A percentile compares a stretch with the other conserved stretches of the same genome.
Conservation (phyloP, 2,113 vertebrate species). For the Ardeotis arabs region DNA sequence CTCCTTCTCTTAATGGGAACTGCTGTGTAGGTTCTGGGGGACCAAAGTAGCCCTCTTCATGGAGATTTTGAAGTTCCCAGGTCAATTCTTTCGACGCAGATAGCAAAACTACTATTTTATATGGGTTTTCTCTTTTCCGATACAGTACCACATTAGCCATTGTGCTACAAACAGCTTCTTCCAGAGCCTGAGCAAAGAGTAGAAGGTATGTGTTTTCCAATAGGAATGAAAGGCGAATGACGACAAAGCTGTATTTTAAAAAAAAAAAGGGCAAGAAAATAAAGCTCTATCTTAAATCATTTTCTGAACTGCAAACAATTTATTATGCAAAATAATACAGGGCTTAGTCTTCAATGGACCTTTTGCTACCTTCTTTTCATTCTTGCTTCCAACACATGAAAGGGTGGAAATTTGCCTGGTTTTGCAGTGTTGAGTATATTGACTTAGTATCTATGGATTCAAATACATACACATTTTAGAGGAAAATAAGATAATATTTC, state of each 20-base stretch:
- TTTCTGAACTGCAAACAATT: not conserved
- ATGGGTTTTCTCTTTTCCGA: slow-evolving; percentile 71
- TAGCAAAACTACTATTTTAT: slow-evolving; percentile 64
- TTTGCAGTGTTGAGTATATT: not conserved
- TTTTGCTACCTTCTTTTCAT: not conserved
- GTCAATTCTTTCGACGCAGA: slow-evolving; percentile 79
- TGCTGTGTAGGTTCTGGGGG: slow-evolving; percentile 76
- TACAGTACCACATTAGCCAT: slow-evolving; percentile 76
- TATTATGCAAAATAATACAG: not conserved
- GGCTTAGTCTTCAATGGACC: not conserved
- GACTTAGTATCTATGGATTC: not conserved
- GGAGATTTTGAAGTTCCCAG: slow-evolving; percentile 74
- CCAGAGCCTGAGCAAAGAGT: slow-evolving; percentile 79
- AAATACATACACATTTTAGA: not conserved
- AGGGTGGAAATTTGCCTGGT: not conserved
- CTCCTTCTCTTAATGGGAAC: slow-evolving; percentile 83
- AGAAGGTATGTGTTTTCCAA: slow-evolving; percentile 68
- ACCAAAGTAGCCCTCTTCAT: slow-evolving; percentile 68
- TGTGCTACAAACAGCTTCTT: slow-evolving; percentile 71
- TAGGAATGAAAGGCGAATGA: slow-evolving; percentile 74
- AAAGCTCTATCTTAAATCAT: not conserved
- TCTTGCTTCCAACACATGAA: not conserved
- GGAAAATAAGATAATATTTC: not conserved
- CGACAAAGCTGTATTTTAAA: slow-evolving; percentile 75
- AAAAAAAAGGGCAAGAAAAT: not conserved